Evolutionary conservation across 2,113 vertebrate genomes (phyloP).

Genomic region (Nymphicus hollandicus): DNA sequence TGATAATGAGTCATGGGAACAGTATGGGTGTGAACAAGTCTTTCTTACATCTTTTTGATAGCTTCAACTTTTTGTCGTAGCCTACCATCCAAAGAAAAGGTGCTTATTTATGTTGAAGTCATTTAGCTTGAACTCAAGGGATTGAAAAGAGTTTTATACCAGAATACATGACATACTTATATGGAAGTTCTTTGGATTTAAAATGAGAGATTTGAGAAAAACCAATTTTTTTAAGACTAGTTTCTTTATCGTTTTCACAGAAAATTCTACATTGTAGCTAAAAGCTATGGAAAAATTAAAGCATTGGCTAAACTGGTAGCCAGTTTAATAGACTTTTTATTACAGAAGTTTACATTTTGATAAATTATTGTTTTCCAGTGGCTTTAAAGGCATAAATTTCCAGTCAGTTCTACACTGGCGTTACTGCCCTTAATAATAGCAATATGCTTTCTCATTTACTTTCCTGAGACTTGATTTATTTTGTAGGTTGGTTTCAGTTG

Average conservation of each 20-base stretch:
- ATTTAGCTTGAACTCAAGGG: not conserved
- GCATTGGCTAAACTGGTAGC: not conserved
- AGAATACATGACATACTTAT: not conserved
- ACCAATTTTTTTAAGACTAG: accelerated
- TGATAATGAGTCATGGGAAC: not conserved
- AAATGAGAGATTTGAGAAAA: not conserved
- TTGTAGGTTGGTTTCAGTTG: not conserved
- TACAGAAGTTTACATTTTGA: not conserved
- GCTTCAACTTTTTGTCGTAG: not conserved
- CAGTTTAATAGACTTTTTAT: not conserved
- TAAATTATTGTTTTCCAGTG: not conserved
- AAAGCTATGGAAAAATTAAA: not conserved
- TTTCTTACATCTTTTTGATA: not conserved
- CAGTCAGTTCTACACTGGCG: not conserved
- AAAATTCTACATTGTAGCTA: not conserved
- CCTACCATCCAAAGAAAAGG: not conserved
- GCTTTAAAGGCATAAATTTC: not conserved
- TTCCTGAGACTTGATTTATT: not conserved
- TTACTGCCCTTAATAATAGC: not conserved
- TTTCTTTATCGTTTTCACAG: not conserved
- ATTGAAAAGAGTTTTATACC: not conserved
- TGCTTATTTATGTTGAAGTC: not conserved
- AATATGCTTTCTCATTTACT: not conserved
- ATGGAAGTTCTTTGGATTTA: not conserved
- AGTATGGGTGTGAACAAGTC: not conserved